These are phyloP conservation scores for Drosophila simulans DNA, from an alignment of 1,140 invertebrate species.

Conservation along the genomic window DNA sequence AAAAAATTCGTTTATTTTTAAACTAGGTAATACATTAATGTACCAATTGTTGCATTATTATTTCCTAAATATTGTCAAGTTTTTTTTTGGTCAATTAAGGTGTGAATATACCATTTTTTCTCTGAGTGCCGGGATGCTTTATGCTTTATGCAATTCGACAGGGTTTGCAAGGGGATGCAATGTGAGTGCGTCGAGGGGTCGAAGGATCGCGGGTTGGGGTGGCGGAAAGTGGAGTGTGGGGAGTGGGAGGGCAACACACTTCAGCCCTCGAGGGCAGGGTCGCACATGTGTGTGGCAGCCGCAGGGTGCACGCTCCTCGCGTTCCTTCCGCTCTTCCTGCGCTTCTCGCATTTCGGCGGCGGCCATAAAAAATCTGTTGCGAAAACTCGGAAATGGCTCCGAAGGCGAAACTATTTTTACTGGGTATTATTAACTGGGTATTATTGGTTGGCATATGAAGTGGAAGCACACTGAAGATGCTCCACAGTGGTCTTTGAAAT, in stretches of 20 bases:
- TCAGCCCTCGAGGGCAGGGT: slow-evolving; percentile 25
- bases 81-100: too few relatives aligned
- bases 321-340: slow-evolving; percentile 16
- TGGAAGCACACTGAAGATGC: too few relatives aligned
- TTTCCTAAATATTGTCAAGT: too few relatives aligned
- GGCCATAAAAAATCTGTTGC: slow-evolving; percentile 64
- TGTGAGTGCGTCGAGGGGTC: neutral
- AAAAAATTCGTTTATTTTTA: too few relatives aligned
- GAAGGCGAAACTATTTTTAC: slow-evolving; percentile 26
- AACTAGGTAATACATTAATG: too few relatives aligned
- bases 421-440: neutral
- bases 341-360: slow-evolving; percentile 32
- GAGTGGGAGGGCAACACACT: slow-evolving; percentile 16
- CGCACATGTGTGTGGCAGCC: slow-evolving; percentile 41
- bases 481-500: too few relatives aligned
- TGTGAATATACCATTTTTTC: neutral
- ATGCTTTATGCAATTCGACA: slow-evolving; percentile 38
- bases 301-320: slow-evolving; percentile 41
- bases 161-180: slow-evolving; percentile 17
- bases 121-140: slow-evolving; percentile 7
- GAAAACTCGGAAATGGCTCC: slow-evolving; percentile 37
- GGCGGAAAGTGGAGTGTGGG: slow-evolving; percentile 2
- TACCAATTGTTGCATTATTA: too few relatives aligned
- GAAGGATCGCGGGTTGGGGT: neutral
- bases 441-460: neutral